phyloP scores from a whole-genome alignment of 23 tunicate genomes.

The Styela clava region DNA sequence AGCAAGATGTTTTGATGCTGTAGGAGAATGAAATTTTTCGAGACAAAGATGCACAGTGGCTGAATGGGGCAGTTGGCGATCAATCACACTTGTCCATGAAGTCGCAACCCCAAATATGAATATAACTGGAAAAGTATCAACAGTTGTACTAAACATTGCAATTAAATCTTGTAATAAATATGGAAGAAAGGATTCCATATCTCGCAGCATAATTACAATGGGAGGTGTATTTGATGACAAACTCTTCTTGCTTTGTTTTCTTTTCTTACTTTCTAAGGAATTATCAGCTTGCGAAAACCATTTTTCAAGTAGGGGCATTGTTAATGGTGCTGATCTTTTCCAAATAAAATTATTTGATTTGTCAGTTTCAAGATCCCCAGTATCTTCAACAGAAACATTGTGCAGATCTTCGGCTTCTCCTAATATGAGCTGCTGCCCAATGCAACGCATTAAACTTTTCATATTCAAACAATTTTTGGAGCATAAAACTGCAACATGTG shows the following conservation, averaged over 20 bases:
- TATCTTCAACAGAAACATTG: not conserved
- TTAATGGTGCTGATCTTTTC: constrained; percentile 34
- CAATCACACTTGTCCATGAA: constrained; percentile 57
- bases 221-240: not conserved
- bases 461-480: constrained; percentile 54
- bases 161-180: constrained; percentile 68
- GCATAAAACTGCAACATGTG: constrained; percentile 41
- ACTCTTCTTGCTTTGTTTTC: not conserved
- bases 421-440: constrained; percentile 40
- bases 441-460: constrained; percentile 47
- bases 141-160: constrained; percentile 42
- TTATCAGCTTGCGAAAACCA: constrained; percentile 37
- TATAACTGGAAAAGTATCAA: constrained; percentile 26
- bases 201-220: constrained; percentile 58
- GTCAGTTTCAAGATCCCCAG: not conserved
- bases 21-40: constrained; percentile 53
- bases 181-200: constrained; percentile 60
- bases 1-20: constrained; percentile 63
- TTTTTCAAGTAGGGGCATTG: constrained; percentile 32
- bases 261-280: not conserved
- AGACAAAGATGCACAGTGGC: constrained; percentile 41
- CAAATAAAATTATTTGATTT: constrained; percentile 12
- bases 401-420: constrained; percentile 6
- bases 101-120: constrained; percentile 74
- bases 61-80: constrained; percentile 61